Evolutionary conservation across 2,888 invertebrate genomes (phyloP).

Genomic region (Osmoderma eremita): DNA sequence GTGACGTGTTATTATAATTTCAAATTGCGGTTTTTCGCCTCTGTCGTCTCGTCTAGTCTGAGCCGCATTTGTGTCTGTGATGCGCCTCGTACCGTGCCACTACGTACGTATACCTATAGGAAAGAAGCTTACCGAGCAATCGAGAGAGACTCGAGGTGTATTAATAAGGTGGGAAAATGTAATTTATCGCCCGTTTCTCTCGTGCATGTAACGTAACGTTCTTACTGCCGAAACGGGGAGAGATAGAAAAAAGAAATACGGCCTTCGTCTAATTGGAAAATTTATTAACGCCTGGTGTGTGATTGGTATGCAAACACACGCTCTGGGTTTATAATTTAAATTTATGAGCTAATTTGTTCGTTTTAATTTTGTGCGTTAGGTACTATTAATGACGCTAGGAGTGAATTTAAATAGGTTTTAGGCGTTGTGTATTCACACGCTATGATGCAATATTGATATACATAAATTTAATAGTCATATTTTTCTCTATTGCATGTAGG

Average conservation of each 20-base stretch:
- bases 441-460: no score
- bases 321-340: conserved; percentile 4
- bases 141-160: conserved; percentile 2
- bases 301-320: background rate
- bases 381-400: no score
- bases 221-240: no score
- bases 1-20: conserved; percentile 24
- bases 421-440: no score
- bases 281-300: conserved; percentile 2
- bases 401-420: no score
- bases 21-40: conserved; percentile 15
- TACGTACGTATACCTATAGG: background rate
- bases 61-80: no score
- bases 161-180: conserved; percentile 8
- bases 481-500: no score
- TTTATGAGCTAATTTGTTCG: conserved; percentile 13
- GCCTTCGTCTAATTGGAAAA: conserved; percentile 7
- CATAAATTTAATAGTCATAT: no score
- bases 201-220: no score
- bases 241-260: background rate
- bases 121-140: conserved; percentile 5
- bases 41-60: no score
- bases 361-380: background rate
- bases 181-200: conserved; percentile 7
- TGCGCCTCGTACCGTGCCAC: background rate